Conservation (phyloP, 2,888 invertebrate species). For the Stramonita haemastoma region DNA sequence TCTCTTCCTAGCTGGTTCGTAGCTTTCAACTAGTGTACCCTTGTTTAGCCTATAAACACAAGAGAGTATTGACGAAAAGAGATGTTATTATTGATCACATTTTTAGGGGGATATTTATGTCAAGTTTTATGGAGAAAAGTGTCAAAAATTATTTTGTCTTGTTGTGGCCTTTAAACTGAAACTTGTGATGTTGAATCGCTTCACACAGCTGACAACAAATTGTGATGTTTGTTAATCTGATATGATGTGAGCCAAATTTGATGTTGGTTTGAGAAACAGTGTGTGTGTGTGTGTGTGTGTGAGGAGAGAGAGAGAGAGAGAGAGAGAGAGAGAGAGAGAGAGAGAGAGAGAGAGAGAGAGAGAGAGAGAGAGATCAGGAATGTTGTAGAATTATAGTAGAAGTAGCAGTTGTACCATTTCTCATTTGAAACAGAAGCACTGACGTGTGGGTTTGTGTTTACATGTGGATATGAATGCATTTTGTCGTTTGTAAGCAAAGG, state of each 20-base stretch:
- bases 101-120: not conserved
- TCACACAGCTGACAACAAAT: slow-evolving; percentile 1
- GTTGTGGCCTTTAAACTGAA: not conserved
- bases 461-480: not conserved
- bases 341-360: no score
- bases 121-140: not conserved
- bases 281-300: not conserved
- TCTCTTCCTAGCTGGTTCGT: not conserved
- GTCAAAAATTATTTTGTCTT: not conserved
- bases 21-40: not conserved
- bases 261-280: not conserved
- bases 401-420: not conserved
- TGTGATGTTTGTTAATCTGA: not conserved
- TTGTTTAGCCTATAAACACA: not conserved
- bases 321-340: no score
- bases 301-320: no score
- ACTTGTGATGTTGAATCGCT: not conserved
- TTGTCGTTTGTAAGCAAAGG: not conserved
- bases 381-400: no score
- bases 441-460: not conserved
- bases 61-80: not conserved
- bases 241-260: not conserved
- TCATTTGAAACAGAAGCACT: not conserved
- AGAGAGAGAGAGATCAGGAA: not conserved
- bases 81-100: not conserved